Evolutionary conservation across 1,140 invertebrate species (phyloP), one percentile per base, ranked within the genome.

Genomic region (Anastatus disparis): DNA sequence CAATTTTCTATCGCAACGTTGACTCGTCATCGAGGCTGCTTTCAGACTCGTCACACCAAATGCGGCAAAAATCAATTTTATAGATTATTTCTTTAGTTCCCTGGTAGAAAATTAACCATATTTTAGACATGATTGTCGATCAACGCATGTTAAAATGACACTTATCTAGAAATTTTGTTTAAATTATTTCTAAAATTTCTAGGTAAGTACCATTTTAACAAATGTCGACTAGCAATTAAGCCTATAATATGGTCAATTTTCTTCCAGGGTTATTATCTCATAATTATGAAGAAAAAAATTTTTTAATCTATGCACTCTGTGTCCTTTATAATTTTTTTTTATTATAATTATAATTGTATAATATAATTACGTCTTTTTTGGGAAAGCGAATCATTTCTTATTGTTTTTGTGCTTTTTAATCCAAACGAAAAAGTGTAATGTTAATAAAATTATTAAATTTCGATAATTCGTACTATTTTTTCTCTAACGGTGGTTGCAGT

Each of bases 1-100:
- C 59, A 59, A 55, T 75, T 75, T 66, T 78, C 74, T 73, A 72
- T 66, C 63, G 58, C 53, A 72, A 61, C 58, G 70, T 67, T 62
- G 48, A 67, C 64, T 62, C 46, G 38, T 59, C 52, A 50, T 71
- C 70, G 58, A 72, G 70, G 64, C 64, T 72, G 70, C 70, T 72
- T 64, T 67, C 22, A 66, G 46, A 72, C 58, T 67, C 26, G 70
- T 72, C 26, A 53, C 44, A 67, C 62, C 26, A 56, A 38, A 40
- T 46, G 53, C 4, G 40, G 29, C 26, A 64, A 65, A 50, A 42
- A 56, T 65, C 29, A 65, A 59, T 64, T 59, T 65, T n/a, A n/a
- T n/a, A n/a, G n/a, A n/a, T n/a, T n/a, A n/a, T n/a, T n/a, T n/a
- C n/a, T n/a, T n/a, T n/a, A n/a, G n/a, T n/a, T n/a, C n/a, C n/a